phyloP scores from a whole-genome alignment of 2,113 vertebrate species.

The Laticauda colubrina region DNA sequence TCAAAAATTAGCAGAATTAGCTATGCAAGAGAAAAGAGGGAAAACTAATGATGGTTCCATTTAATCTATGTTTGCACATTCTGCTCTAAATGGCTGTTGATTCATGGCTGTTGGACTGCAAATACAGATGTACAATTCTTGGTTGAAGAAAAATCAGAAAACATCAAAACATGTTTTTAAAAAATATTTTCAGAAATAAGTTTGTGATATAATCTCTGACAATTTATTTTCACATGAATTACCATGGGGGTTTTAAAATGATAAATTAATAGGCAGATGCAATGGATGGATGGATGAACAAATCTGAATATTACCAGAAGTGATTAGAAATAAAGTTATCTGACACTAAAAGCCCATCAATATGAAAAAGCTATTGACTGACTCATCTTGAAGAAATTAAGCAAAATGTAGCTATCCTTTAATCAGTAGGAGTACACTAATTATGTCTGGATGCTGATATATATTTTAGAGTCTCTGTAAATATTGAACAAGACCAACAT shows the following conservation, averaged over 20 bases:
- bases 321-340: not conserved
- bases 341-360: constrained; percentile 14
- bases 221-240: not conserved
- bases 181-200: not conserved
- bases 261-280: not conserved
- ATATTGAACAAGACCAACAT: constrained; percentile 25
- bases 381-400: constrained; percentile 28
- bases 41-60: not conserved
- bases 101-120: not conserved
- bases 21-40: not conserved
- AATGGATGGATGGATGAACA: not conserved
- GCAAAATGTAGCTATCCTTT: not conserved
- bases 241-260: not conserved
- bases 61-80: not conserved
- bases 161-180: not conserved
- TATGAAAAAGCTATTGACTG: constrained; percentile 45
- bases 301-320: not conserved
- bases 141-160: not conserved
- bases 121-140: not conserved
- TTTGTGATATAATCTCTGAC: not conserved
- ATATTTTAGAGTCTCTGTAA: constrained; percentile 3
- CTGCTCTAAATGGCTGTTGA: not conserved
- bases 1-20: not conserved
- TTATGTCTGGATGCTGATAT: constrained; percentile 4
- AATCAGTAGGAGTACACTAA: constrained; percentile 1